phyloP scores from a whole-genome alignment of 1,140 invertebrate species.

The Meloidogyne hapla region DNA sequence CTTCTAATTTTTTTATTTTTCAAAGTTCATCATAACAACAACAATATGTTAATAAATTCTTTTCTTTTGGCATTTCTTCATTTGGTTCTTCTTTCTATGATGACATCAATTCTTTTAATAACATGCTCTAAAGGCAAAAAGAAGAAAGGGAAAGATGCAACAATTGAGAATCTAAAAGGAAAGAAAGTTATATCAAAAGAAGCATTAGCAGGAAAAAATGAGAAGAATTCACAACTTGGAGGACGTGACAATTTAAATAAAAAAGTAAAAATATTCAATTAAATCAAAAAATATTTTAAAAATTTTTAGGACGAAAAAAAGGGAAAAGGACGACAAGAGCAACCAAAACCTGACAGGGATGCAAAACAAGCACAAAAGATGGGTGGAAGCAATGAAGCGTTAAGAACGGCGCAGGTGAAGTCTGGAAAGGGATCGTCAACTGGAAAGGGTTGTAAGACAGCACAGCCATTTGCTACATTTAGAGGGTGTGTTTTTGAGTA shows the following conservation, averaged over 20 bases:
- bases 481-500: not conserved
- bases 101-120: conserved; percentile 3
- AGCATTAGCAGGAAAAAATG: not conserved
- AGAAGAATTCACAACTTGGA: not conserved
- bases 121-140: not conserved
- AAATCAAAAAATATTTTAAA: no score
- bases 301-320: not conserved
- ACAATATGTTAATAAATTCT: not conserved
- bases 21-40: not conserved
- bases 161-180: conserved; percentile 5
- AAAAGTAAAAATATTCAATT: not conserved
- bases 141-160: not conserved
- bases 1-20: no score
- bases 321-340: not conserved
- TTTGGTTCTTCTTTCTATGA: not conserved
- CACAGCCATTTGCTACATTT: not conserved
- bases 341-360: not conserved
- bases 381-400: not conserved
- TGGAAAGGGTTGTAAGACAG: not conserved
- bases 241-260: not conserved
- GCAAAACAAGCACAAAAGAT: not conserved
- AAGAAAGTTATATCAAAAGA: not conserved
- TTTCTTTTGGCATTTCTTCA: not conserved
- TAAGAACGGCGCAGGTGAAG: not conserved
- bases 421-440: conserved; percentile 2